Base-by-base conservation (phyloP, 2,888 invertebrate species). In the Ferdinandea cuprea region DNA sequence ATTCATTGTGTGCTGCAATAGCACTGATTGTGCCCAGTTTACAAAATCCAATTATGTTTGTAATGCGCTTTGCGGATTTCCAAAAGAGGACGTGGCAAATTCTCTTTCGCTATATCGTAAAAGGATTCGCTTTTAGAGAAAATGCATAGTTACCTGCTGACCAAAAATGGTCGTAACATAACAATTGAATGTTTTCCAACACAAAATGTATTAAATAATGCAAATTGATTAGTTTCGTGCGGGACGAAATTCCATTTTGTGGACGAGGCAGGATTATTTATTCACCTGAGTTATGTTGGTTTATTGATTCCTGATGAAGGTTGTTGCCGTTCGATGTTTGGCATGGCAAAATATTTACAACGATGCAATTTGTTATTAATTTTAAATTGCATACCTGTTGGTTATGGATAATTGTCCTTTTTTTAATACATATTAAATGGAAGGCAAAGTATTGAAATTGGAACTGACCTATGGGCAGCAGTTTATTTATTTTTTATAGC, bases 31-130 rank as follows among this genome's bases (percentile, higher is more conserved):
- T 61, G 35, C 63, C 25, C 35, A 54, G 13, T 56, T 25, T 13
- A 46, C 37, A 68, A 74, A 80, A 80, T 80, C 40, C 68, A 74
- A 80, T 80, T 74, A 68, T 63, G 35, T 46, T 19, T 17, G 19
- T 74, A 80, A 80, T 68, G 52, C 66, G 79, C 74, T 80, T 73
- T 68, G 28, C 61, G 54, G 74, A 68, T 80, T 74, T 66, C 59
- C 59, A 9, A 15, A 52, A 66, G 11, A 11, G 58, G 28, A 68
- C 15, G 35, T 58, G 54, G 35, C 8, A 21, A 37, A 52, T 15
- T 13, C 9, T 58, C 1, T 37, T 21, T 52, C 11, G 21, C 19
- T 54, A 11, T 21, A 25, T 1, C 3, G 13, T 17, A 37, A 35
- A 13, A 61, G 46, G 61, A 61, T 32, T 46, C 19, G 30, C 4